These are phyloP conservation scores for Pseudochaenichthys georgianus DNA, from an alignment of 2,797 vertebrate genomes.

Conservation along the genomic window DNA sequence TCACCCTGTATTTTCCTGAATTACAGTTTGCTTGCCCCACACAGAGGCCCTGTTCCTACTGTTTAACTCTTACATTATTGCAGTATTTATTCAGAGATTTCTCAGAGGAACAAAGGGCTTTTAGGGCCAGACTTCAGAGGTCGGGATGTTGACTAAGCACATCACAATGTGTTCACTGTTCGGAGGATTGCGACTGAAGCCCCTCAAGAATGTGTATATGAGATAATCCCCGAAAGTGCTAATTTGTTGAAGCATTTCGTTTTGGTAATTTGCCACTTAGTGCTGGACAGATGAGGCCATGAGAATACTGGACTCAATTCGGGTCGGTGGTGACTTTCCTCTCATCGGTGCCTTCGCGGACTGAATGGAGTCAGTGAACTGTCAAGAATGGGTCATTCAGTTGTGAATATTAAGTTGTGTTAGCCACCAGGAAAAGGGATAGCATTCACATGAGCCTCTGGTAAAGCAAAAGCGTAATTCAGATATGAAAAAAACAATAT, in stretches of 20 bases:
- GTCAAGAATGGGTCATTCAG: constrained; percentile 80
- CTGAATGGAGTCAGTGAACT: constrained; percentile 83
- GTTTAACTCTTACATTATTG: constrained; percentile 57
- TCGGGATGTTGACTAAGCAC: constrained; percentile 51
- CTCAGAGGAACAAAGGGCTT: constrained; percentile 75
- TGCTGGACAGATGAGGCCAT: constrained; percentile 34
- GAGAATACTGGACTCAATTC: constrained; percentile 58
- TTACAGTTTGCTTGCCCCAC: constrained; percentile 57
- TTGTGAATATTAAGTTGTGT: constrained; percentile 79
- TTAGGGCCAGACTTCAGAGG: constrained; percentile 58
- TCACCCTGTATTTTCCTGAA: constrained; percentile 10
- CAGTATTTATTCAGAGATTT: constrained; percentile 70
- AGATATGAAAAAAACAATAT: constrained; percentile 1
- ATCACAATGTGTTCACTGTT: constrained; percentile 81
- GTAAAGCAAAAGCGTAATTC: constrained; percentile 1
- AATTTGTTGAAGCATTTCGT: constrained; percentile 66
- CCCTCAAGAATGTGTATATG: constrained; percentile 75
- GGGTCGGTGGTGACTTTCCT: constrained; percentile 65
- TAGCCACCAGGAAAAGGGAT: constrained; percentile 24
- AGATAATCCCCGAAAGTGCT: constrained; percentile 71
- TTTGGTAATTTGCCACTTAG: constrained; percentile 59
- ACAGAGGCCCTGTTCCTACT: constrained; percentile 32
- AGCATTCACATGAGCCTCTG: constrained; percentile 1
- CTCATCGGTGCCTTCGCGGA: constrained; percentile 61
- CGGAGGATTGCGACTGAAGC: constrained; percentile 58